Conservation (phyloP, 1,140 invertebrate genomes). For the Lepidurus packardi region DNA sequence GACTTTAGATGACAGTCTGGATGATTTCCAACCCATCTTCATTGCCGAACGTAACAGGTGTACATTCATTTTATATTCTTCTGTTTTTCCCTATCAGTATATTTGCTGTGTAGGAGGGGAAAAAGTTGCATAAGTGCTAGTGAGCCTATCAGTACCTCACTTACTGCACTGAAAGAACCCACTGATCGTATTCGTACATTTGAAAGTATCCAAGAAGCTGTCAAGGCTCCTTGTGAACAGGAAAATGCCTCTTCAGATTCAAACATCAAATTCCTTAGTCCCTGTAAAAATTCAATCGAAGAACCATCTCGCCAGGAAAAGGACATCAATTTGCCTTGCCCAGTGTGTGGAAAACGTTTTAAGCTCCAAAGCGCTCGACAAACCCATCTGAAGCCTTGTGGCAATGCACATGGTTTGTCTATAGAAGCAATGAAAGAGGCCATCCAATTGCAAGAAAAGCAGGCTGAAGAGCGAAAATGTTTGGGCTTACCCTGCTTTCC, state of each 20-base stretch:
- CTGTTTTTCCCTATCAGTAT: not conserved
- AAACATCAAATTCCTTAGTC: not conserved
- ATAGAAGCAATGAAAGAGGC: not conserved
- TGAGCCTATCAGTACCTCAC: not conserved
- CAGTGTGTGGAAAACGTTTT: not conserved
- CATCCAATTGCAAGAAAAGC: not conserved
- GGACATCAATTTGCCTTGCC: not conserved
- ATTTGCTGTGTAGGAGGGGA: not conserved
- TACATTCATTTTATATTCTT: not conserved
- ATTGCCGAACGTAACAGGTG: not conserved
- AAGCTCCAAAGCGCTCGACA: not conserved
- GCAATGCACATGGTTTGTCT: not conserved
- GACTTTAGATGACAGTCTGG: not conserved
- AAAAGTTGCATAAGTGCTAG: not conserved
- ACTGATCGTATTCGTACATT: no score
- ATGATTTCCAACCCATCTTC: not conserved
- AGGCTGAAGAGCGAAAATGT: not conserved
- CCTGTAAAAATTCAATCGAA: not conserved
- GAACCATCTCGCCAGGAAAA: not conserved
- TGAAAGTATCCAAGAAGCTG: no score
- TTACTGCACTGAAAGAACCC: no score
- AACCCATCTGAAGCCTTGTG: not conserved
- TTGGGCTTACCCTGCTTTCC: not conserved
- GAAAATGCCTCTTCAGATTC: not conserved
- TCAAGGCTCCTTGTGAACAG: no score